Evolutionary conservation across 2,888 invertebrate species (phyloP), one percentile per base, ranked within the genome.

Genomic region (Orthonychiurus folsomi): DNA sequence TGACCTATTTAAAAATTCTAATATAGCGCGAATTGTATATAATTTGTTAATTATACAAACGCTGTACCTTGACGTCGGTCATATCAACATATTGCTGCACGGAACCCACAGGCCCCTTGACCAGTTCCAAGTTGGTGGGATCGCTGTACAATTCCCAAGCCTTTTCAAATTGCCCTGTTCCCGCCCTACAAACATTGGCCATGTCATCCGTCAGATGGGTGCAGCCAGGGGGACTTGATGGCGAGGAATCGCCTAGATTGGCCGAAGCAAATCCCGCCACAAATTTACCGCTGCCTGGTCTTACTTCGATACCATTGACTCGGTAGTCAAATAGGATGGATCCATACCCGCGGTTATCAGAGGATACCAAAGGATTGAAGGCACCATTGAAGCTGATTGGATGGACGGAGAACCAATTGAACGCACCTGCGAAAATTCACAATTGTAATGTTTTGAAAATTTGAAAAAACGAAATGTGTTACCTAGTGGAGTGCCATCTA

Each of bases 71-170:
- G n/a, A n/a, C 37, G 26, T 81, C 79, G 0, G 89, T 84, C 91
- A 94, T 92, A 66, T 89, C 84, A 1, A 93, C 86, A 75, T 84
- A 93, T 75, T 89, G 89, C 75, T 93, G 92, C 2, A 87, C 81
- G 56, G 83, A 82, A 54, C 81, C 81, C 2, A 94, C 75, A 0
- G 86, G 84, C 0, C 93, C 93, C 0, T 81, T 82, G 2, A 94
- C 76, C 76, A 87, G 86, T 15, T 28, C 18, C 20, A 50, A 50
- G 15, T 37, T 48, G 1, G 3, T 28, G n/a, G 20, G 26, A 50
- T 63, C 63, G 24, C 61, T 60, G 18, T 56, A 63, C 1, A 63
- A 28, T 58, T 61, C 61, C 27, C 24, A 55, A 2, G 63, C 63
- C 47, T 55, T 60, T 15, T 55, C 0, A 25, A 61, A 63, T 55